Conservation (phyloP, 1,140 invertebrate genomes). For the Neotoxoptera formosana region DNA sequence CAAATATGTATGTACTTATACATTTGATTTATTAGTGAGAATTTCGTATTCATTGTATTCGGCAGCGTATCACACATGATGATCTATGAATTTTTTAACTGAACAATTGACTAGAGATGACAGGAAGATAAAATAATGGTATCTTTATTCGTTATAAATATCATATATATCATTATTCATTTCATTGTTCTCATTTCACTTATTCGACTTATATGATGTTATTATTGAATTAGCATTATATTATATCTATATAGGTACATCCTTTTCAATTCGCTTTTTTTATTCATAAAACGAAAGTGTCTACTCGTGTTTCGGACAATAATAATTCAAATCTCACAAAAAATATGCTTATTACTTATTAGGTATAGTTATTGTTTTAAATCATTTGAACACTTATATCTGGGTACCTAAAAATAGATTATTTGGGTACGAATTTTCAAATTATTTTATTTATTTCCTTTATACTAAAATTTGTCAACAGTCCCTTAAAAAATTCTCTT, state of each 20-base stretch:
- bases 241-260: background rate
- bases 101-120: slow-evolving; percentile 29
- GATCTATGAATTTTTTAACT: background rate
- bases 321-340: background rate
- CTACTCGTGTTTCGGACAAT: background rate
- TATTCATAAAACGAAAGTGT: background rate
- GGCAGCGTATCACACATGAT: background rate
- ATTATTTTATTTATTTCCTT: too few species aligned
- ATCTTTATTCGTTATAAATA: background rate
- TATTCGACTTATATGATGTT: background rate
- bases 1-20: background rate
- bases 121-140: slow-evolving; percentile 9
- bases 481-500: background rate
- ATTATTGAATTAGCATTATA: slow-evolving; percentile 9
- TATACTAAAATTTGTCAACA: background rate
- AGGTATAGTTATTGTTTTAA: background rate
- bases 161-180: slow-evolving; percentile 19
- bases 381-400: background rate
- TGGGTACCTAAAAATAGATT: background rate
- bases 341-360: background rate
- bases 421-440: background rate
- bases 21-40: slow-evolving; percentile 2
- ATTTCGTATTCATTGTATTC: slow-evolving; percentile 24
- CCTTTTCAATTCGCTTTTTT: background rate
- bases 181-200: slow-evolving; percentile 35